Conservation (phyloP, 2,113 vertebrate genomes). For the Gyps fulvus region DNA sequence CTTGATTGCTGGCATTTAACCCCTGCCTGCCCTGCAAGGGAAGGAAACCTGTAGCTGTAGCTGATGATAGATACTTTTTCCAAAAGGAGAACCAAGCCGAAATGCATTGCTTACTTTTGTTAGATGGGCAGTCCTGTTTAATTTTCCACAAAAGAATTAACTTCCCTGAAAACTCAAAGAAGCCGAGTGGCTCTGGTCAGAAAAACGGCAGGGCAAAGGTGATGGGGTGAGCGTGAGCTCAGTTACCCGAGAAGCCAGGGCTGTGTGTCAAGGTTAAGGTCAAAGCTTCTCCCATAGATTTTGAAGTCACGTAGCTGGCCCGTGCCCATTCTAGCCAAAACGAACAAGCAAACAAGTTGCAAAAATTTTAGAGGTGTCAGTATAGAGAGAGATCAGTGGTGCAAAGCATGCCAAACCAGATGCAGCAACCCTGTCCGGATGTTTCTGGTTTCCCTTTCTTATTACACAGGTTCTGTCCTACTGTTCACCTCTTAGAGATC, state of each 20-base stretch:
- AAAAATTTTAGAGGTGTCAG: too few relatives aligned
- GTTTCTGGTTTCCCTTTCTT: background rate
- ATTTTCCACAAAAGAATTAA: background rate
- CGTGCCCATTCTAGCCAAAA: background rate
- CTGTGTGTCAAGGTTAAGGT: background rate
- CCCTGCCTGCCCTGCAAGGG: background rate
- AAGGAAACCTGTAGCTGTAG: background rate
- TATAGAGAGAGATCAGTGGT: accelerated
- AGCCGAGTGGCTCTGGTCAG: background rate
- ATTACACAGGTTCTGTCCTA: background rate
- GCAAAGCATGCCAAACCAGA: too few relatives aligned
- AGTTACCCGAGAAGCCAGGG: background rate
- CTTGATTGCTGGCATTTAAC: background rate
- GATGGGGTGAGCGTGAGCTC: accelerated
- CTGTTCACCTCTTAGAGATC: background rate
- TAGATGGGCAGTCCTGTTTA: background rate
- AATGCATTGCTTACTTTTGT: background rate
- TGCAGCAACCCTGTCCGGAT: accelerated
- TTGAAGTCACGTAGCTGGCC: background rate
- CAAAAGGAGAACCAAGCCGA: background rate
- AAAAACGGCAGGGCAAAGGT: background rate
- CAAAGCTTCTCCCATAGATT: background rate
- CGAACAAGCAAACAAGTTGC: too few relatives aligned
- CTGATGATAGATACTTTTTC: background rate
- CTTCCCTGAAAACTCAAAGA: background rate